Conservation (phyloP, 2,797 vertebrate species). For the Acanthurus tractus region DNA sequence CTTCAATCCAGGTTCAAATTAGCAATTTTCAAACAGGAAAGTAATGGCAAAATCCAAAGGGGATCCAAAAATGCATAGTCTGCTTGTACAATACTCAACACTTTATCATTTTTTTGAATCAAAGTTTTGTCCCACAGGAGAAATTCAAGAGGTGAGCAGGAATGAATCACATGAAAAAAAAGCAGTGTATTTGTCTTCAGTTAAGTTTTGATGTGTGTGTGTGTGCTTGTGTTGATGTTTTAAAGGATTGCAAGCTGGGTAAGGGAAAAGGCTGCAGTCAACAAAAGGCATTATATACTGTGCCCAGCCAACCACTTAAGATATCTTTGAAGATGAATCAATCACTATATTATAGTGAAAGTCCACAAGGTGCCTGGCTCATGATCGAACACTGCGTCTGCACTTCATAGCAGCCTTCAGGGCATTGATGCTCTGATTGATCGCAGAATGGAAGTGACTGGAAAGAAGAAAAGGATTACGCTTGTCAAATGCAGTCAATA, state of each 20-base stretch:
- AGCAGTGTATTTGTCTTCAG: constrained; percentile 70
- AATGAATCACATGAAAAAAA: constrained; percentile 76
- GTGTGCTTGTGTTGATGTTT: constrained; percentile 77
- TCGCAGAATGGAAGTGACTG: constrained; percentile 92
- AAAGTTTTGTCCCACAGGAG: constrained; percentile 69
- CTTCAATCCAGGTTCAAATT: constrained; percentile 59
- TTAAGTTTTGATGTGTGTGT: constrained; percentile 73
- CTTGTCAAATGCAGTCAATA: constrained; percentile 92
- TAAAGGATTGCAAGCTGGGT: constrained; percentile 78
- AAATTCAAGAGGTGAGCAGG: constrained; percentile 57
- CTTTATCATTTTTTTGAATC: constrained; percentile 77
- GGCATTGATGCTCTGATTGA: constrained; percentile 94
- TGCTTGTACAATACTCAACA: constrained; percentile 54
- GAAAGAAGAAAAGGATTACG: constrained; percentile 91
- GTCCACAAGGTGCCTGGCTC: constrained; percentile 87
- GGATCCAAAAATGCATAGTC: constrained; percentile 36
- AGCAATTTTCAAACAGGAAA: constrained; percentile 67
- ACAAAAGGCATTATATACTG: constrained; percentile 81
- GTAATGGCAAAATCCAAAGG: constrained; percentile 35
- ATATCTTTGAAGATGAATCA: constrained; percentile 92
- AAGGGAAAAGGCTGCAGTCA: constrained; percentile 82
- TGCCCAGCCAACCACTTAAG: constrained; percentile 88
- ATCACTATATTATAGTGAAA: constrained; percentile 93
- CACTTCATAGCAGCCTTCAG: constrained; percentile 90
- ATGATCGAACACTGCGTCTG: constrained; percentile 91